Percentiles rank a stretch among this genome's conserved stretches.
phyloP scores from a whole-genome alignment of 2,888 invertebrate species.

The Idaea aversata region DNA sequence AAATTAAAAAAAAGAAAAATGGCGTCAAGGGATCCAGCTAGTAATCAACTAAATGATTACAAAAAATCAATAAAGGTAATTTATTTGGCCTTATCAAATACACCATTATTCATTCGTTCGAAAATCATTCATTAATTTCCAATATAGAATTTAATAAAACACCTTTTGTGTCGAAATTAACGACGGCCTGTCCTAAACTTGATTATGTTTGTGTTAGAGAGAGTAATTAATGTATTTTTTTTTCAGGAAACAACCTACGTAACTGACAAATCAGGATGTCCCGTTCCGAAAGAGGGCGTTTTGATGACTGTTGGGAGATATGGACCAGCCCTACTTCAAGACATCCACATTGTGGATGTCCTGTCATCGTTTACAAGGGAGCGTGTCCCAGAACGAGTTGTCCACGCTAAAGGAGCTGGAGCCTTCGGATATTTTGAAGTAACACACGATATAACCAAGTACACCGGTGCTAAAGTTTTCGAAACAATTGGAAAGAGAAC shows the following conservation, averaged over 20 bases:
- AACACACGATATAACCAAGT: slow-evolving; percentile 92
- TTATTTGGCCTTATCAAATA: not conserved
- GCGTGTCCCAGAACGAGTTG: slow-evolving; percentile 97
- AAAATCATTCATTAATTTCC: not conserved
- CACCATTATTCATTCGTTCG: not conserved
- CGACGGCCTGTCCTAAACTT: not conserved
- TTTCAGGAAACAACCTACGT: slow-evolving; percentile 81
- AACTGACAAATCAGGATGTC: slow-evolving; percentile 90
- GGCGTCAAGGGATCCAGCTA: slow-evolving; percentile 79
- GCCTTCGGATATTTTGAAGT: slow-evolving; percentile 94
- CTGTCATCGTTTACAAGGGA: slow-evolving; percentile 93
- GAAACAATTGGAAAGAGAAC: slow-evolving; percentile 88
- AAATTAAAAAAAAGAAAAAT: slow-evolving; percentile 28
- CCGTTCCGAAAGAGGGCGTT: slow-evolving; percentile 88
- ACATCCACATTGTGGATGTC: slow-evolving; percentile 89
- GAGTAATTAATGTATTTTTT: not conserved
- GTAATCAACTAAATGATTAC: slow-evolving; percentile 82
- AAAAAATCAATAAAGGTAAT: slow-evolving; percentile 79
- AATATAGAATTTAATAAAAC: not conserved
- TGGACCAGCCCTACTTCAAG: slow-evolving; percentile 93
- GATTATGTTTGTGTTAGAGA: not conserved
- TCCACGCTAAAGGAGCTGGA: slow-evolving; percentile 97
- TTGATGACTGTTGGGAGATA: slow-evolving; percentile 90
- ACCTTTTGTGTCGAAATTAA: not conserved
- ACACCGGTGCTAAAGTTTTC: slow-evolving; percentile 89